Evolutionary conservation across 1,140 invertebrate species (phyloP), one percentile per base, ranked within the genome.

Genomic region (Catajapyx aquilonaris): DNA sequence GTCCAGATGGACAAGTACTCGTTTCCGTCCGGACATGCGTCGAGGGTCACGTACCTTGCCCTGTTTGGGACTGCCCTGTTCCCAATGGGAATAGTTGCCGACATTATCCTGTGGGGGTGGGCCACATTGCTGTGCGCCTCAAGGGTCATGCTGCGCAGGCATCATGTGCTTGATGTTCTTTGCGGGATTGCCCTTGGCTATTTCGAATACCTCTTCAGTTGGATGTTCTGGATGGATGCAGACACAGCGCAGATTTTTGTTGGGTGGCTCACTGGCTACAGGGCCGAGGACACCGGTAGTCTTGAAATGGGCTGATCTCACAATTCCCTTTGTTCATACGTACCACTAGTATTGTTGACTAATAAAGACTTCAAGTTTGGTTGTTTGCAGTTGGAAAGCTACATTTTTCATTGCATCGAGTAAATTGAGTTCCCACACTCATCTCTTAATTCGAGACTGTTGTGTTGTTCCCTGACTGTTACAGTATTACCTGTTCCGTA

Each of bases 11-110:
- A 96, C 56, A 79, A 88, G 48, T 95, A 76, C 52, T 88, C 87
- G 22, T 96, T 96, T 56, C 93, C 91, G 19, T 95, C 90, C 1
- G 93, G 93, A 1, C 93, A 98, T 59, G 69, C 84, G 2, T 87
- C 85, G n/a, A 59, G 93, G 47, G 70, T 84, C 7, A 64, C 75
- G 9, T 71, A 84, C 50, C 56, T 96, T 11, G 60, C 71, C 1
- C 69, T 69, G 32, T 79, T 85, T 47, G 73, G 81, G 39, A 61
- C 66, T 4, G 39, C 42, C 20, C 45, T 79, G 7, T 68, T 68
- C 55, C 68, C 74, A 0, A 36, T 77, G 1, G 54, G 66, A 15
- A 49, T 44, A 17, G 20, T 69, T 7, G 45, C 51, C 13, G 31
- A 38, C 4, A 21, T 53, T 9, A 59, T 76, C 1, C 40, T 88